phyloP scores from a whole-genome alignment of 2,113 vertebrate genomes.

The Macaca fascicularis region T2T-MFA8v1.1 NC_088395.1:75987001-75987500 shows the following conservation, averaged over 20 bases:
- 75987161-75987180: background rate
- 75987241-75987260: background rate
- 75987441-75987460: background rate
- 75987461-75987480: background rate
- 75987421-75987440: background rate
- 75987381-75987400: background rate
- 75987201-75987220: background rate
- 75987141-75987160: background rate
- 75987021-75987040: constrained; percentile 17
- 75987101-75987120: background rate
- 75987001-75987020: background rate
- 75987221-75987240: background rate
- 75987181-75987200: background rate
- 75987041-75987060: background rate
- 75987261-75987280: background rate
- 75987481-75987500: background rate
- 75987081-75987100: background rate
- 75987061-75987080: background rate
- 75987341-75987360: background rate
- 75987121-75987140: background rate
- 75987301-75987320: background rate
- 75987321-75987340: background rate
- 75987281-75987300: background rate
- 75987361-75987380: background rate
- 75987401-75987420: background rate